Conservation (phyloP, 1,140 invertebrate species). For the Megalopta genalis region DNA sequence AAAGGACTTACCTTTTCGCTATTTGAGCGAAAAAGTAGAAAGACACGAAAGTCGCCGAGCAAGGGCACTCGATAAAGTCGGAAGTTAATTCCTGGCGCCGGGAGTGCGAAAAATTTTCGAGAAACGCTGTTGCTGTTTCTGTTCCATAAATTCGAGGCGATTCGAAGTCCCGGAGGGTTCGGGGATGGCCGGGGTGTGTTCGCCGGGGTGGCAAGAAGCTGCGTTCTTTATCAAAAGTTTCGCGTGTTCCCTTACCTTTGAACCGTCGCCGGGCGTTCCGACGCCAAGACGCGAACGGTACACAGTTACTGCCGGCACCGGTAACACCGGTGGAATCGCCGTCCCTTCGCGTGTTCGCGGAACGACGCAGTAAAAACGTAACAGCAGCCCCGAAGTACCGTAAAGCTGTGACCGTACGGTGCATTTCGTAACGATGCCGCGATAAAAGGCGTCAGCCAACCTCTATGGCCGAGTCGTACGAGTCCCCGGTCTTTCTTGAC, state of each 20-base stretch:
- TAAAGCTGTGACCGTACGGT: conserved; percentile 79
- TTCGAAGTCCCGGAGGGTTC: background rate
- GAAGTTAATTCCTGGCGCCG: background rate
- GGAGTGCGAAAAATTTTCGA: background rate
- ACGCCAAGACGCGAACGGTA: conserved; percentile 33
- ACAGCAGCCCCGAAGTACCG: conserved; percentile 78
- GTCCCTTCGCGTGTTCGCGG: conserved; percentile 67
- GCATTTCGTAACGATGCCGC: conserved; percentile 75
- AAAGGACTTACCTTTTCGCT: too few relatives aligned
- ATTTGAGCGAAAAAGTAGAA: too few relatives aligned
- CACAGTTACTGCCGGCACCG: conserved; percentile 33
- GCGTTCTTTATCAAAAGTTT: conserved; percentile 21
- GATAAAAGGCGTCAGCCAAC: conserved; percentile 70
- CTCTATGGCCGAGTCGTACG: conserved; percentile 18
- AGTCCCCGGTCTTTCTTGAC: conserved; percentile 6
- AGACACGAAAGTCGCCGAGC: too few relatives aligned
- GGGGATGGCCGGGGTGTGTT: background rate
- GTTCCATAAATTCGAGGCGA: background rate
- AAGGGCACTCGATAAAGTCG: background rate
- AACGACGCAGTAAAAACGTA: conserved; percentile 80
- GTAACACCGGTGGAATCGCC: conserved; percentile 70
- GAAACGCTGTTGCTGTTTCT: background rate
- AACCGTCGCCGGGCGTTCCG: conserved; percentile 10
- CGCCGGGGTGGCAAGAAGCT: background rate
- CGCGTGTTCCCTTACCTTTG: background rate